Conservation (phyloP, 2,888 invertebrate species). For the Steinernema scapterisci region DNA sequence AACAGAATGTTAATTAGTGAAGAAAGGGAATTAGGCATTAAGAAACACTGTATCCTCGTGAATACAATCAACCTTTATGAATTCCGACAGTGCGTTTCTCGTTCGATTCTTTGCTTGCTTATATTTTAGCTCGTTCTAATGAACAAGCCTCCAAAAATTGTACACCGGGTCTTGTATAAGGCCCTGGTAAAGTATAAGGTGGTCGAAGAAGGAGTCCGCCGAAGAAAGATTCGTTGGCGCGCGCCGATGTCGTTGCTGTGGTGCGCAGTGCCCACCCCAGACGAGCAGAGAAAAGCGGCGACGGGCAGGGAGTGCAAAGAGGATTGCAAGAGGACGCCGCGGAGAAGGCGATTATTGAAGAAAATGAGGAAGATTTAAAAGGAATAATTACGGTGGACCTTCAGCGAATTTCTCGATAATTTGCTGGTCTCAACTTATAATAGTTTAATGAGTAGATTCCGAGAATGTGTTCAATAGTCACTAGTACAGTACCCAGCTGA, state of each 20-base stretch:
- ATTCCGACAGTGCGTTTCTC: not conserved
- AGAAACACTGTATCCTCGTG: not conserved
- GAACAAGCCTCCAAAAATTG: constrained; percentile 28
- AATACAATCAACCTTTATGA: not conserved
- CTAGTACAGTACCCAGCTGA: too few relatives aligned
- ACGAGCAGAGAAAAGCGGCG: constrained; percentile 6
- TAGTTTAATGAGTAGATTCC: too few relatives aligned
- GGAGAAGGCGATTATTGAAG: too few relatives aligned
- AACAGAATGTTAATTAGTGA: too few relatives aligned
- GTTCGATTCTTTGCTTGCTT: too few relatives aligned
- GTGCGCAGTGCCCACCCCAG: not conserved
- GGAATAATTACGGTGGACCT: too few relatives aligned
- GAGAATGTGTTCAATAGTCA: too few relatives aligned
- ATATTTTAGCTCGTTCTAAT: constrained; percentile 20
- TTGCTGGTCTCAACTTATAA: too few relatives aligned
- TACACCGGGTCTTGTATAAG: constrained; percentile 29
- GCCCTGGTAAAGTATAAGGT: constrained; percentile 25
- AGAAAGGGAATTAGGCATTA: too few relatives aligned
- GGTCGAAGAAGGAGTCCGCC: not conserved
- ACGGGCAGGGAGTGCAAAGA: not conserved
- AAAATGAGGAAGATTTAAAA: too few relatives aligned
- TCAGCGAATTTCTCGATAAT: too few relatives aligned
- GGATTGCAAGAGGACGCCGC: not conserved
- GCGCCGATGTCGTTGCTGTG: constrained; percentile 5
- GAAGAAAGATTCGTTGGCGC: not conserved